Percentiles rank a stretch among this genome's conserved stretches.
phyloP scores from a whole-genome alignment of 2,113 vertebrate genomes.

The Hypanus sabinus region DNA sequence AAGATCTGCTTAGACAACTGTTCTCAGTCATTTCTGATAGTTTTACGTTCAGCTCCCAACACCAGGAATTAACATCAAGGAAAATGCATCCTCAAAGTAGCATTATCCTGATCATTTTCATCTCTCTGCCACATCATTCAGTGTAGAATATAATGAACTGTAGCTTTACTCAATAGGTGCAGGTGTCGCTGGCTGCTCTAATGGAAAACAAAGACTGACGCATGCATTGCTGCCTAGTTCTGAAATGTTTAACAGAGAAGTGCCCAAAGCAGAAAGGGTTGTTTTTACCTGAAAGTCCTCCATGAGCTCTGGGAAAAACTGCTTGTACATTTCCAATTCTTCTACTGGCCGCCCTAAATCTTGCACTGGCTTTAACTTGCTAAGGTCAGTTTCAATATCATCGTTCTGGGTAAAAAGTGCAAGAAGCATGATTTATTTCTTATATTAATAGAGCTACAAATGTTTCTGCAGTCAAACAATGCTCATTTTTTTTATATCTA shows the following conservation, averaged over 20 bases:
- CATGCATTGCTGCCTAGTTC: neutral
- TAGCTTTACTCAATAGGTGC: neutral
- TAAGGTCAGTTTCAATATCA: slow-evolving; percentile 94
- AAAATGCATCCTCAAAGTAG: neutral
- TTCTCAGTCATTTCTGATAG: neutral
- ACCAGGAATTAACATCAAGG: neutral
- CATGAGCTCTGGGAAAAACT: slow-evolving; percentile 81
- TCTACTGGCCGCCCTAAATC: slow-evolving; percentile 66
- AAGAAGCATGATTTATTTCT: slow-evolving; percentile 38
- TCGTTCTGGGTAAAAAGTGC: slow-evolving; percentile 69
- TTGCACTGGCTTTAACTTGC: slow-evolving; percentile 77
- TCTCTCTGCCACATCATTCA: neutral
- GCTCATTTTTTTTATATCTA: neutral
- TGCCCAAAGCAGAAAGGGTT: neutral
- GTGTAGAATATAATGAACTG: neutral
- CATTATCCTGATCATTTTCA: neutral
- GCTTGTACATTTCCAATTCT: slow-evolving; percentile 83
- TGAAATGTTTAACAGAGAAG: neutral
- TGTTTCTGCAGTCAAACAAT: neutral
- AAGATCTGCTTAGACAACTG: neutral
- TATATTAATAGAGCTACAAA: slow-evolving; percentile 7
- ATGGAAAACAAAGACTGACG: neutral
- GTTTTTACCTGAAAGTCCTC: slow-evolving; percentile 84
- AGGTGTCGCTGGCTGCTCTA: neutral
- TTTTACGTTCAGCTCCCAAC: neutral